Percentiles rank a stretch among this genome's conserved stretches.
Conservation (phyloP, 1,140 invertebrate genomes). For the Lepidurus apus region DNA sequence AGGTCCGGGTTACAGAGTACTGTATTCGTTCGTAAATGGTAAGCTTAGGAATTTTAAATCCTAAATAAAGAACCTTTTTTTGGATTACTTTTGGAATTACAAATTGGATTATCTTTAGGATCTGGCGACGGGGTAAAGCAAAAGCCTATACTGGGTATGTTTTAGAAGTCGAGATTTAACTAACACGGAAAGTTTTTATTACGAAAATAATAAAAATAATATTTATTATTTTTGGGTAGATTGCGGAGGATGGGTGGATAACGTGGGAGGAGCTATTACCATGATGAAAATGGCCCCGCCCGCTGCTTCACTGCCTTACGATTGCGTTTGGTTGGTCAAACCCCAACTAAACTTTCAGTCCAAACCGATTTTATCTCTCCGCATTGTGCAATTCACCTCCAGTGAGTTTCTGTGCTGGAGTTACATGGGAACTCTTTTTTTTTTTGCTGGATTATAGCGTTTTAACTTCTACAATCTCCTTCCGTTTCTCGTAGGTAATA, state of each 20-base stretch:
- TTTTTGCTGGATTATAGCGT: conserved; percentile 26
- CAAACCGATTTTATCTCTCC: conserved; percentile 63
- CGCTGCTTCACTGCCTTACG: conserved; percentile 51
- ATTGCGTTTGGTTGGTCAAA: conserved; percentile 68
- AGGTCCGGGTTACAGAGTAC: conserved; percentile 61
- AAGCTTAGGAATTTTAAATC: conserved; percentile 16
- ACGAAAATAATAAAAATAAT: no score
- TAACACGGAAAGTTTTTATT: conserved; percentile 52
- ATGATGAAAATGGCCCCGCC: conserved; percentile 69
- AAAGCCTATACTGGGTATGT: not conserved
- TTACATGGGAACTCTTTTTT: conserved; percentile 48
- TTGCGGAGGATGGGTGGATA: conserved; percentile 66
- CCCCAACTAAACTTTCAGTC: conserved; percentile 59
- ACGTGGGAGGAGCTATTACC: conserved; percentile 65
- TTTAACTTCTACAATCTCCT: not conserved
- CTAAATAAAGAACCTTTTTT: not conserved
- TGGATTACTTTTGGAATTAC: not conserved
- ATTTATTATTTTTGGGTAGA: conserved; percentile 50
- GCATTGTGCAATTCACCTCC: conserved; percentile 55
- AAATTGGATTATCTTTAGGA: conserved; percentile 45
- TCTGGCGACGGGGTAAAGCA: conserved; percentile 49
- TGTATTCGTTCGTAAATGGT: conserved; percentile 54
- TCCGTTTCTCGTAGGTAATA: not conserved
- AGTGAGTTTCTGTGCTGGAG: conserved; percentile 45
- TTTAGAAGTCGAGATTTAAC: no score